Evolutionary conservation across 2,113 vertebrate species (phyloP).

Genomic region (Agapornis roseicollis): DNA sequence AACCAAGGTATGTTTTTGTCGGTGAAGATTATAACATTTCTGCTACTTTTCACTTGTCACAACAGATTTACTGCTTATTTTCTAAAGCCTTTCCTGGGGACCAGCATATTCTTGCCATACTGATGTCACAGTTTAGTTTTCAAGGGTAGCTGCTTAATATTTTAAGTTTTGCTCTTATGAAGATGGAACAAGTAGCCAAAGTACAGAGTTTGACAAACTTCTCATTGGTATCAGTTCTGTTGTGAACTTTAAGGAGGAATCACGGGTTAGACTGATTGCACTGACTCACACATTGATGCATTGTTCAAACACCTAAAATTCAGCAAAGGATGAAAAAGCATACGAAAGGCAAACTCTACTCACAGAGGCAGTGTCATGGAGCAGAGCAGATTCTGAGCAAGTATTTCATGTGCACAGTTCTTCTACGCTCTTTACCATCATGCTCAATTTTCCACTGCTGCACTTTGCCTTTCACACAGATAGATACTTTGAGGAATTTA

Average conservation of each 20-base stretch:
- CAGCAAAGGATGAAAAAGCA: neutral
- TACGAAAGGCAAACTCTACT: neutral
- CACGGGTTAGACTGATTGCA: neutral
- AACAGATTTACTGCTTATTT: conserved; percentile 34
- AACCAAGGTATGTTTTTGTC: neutral
- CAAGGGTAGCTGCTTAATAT: neutral
- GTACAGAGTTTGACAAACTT: neutral
- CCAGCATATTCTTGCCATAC: neutral
- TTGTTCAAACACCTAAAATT: neutral
- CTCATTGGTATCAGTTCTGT: neutral
- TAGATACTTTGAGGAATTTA: conserved; percentile 22
- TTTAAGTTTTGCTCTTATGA: neutral
- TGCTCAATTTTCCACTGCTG: neutral
- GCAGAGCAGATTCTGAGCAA: neutral
- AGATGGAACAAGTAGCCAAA: neutral
- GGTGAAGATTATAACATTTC: conserved; percentile 19
- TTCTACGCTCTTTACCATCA: neutral
- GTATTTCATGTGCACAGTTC: neutral
- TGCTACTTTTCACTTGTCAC: conserved; percentile 13
- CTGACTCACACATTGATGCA: neutral
- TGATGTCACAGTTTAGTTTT: conserved; percentile 5
- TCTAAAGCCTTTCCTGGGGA: neutral
- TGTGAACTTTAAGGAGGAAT: neutral
- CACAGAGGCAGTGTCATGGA: neutral
- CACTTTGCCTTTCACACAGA: neutral